A percentile compares a stretch with the other conserved stretches of the same genome.
Conservation (phyloP, 2,797 vertebrate species). For the Toxotes lorentzi region DNA sequence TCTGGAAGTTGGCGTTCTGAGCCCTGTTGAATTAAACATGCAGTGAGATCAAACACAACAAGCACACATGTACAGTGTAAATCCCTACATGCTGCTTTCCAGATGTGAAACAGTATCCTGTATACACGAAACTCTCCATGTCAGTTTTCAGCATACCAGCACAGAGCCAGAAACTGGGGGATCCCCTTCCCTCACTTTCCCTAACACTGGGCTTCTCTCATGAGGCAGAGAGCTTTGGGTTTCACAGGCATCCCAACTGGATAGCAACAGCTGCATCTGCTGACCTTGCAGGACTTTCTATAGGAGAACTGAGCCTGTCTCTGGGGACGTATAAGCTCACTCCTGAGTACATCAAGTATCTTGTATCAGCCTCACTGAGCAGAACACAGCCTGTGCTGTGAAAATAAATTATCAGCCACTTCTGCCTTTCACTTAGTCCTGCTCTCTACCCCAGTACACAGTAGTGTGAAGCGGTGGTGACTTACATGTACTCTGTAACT, state of each 20-base stretch:
- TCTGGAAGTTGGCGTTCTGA: slow-evolving; percentile 99
- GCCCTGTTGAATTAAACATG: slow-evolving; percentile 85
- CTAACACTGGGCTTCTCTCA: slow-evolving; percentile 35
- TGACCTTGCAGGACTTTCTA: slow-evolving; percentile 39
- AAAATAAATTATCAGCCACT: slow-evolving; percentile 36
- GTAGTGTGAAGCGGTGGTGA: slow-evolving; percentile 17
- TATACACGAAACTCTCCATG: slow-evolving; percentile 5
- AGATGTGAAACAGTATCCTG: slow-evolving; percentile 17
- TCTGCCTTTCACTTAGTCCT: not conserved
- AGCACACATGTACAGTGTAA: not conserved
- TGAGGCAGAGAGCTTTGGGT: slow-evolving; percentile 51
- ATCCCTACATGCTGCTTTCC: not conserved
- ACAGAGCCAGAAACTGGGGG: slow-evolving; percentile 2
- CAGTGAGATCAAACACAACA: slow-evolving; percentile 31
- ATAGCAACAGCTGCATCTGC: slow-evolving; percentile 76
- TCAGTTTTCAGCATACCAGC: slow-evolving; percentile 24
- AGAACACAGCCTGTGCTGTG: slow-evolving; percentile 5
- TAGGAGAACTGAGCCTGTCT: slow-evolving; percentile 39
- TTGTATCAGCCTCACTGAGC: slow-evolving; percentile 5
- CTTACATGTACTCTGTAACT: slow-evolving; percentile 99
- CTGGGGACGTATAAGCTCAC: slow-evolving; percentile 49
- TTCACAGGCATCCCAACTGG: slow-evolving; percentile 75
- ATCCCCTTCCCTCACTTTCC: slow-evolving; percentile 22
- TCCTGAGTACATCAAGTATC: slow-evolving; percentile 39
- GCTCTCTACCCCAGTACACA: not conserved